Base-by-base conservation (phyloP, 2,888 invertebrate genomes). In the Drosophila pullipes region DNA sequence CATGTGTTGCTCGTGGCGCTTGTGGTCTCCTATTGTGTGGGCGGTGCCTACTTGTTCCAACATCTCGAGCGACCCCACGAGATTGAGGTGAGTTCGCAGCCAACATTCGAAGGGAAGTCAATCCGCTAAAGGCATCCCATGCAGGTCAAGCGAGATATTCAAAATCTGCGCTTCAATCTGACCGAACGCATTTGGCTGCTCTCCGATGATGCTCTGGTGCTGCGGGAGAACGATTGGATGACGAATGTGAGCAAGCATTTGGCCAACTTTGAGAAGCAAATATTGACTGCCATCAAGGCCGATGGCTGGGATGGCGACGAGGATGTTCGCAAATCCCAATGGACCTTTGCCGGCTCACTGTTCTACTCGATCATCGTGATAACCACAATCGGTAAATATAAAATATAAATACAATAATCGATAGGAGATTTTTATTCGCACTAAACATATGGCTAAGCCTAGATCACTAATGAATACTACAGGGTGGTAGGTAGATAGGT, bases 311-410 rank as follows among this genome's bases (percentile, higher is more conserved):
- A 98, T 91, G 98, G 98, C 61, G 96, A 95, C 89, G 96, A 96
- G 93, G 95, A 95, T 85, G 93, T 94, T 57, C 93, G 94, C 3
- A 94, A 94, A 91, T 94, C 95, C 67, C 97, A 97, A 93, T 97
- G 98, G 97, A 97, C 97, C 54, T 96, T 96, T 93, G 96, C 96
- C 30, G 98, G 98, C 18, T 97, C 98, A 0, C 95, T 99, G 28
- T 97, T 98, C 94, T 98, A 98, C 94, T 98, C 98, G 83, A 98
- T 99, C 91, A 98, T 98, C 85, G 98, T 98, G 82, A 98, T 98
- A 93, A 98, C 98, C 64, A 98, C 98, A 41, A 98, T 98, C 81
- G 98, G 98, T 98, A 92, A 95, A 96, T 94, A 57, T 67, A 31
- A 41, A 64, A 25, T 9, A 1, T 2, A 5, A 11, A 44, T 44